These are phyloP conservation scores for Heliothis peltigera DNA, from an alignment of 2,888 invertebrate species.

Conservation along the genomic window DNA sequence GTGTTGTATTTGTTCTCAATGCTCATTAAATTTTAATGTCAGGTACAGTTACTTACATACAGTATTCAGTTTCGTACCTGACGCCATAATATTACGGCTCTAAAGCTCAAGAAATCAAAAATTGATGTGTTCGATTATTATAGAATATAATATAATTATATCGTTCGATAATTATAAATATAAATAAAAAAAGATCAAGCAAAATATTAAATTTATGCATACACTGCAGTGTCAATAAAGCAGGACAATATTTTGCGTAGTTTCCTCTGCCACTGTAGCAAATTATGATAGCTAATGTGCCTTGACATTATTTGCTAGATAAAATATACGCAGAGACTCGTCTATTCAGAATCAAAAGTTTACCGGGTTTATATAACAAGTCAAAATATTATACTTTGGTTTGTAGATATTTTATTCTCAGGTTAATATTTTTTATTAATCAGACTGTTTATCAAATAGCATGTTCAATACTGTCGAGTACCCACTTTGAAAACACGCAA, in stretches of 20 bases:
- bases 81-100: constrained; percentile 10
- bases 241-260: constrained; percentile 40
- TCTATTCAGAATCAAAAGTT: constrained; percentile 5
- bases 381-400: not conserved
- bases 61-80: constrained; percentile 1
- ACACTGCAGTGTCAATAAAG: constrained; percentile 14
- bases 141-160: too few relatives aligned
- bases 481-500: constrained; percentile 39
- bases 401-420: constrained; percentile 7
- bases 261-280: constrained; percentile 48
- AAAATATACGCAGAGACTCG: constrained; percentile 25
- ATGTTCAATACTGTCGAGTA: constrained; percentile 33
- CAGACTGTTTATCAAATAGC: constrained; percentile 44
- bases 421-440: constrained; percentile 17
- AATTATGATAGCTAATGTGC: constrained; percentile 34
- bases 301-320: constrained; percentile 54
- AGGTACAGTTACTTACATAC: constrained; percentile 6
- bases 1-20: constrained; percentile 43
- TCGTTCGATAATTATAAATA: constrained; percentile 8
- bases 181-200: not conserved
- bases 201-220: constrained; percentile 23
- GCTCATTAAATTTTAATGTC: constrained; percentile 6
- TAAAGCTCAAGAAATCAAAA: constrained; percentile 6
- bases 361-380: constrained; percentile 4
- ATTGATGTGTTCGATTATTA: constrained; percentile 18